Evolutionary conservation across 1,140 invertebrate species (phyloP).

Genomic region (Rhynchophorus ferrugineus): DNA sequence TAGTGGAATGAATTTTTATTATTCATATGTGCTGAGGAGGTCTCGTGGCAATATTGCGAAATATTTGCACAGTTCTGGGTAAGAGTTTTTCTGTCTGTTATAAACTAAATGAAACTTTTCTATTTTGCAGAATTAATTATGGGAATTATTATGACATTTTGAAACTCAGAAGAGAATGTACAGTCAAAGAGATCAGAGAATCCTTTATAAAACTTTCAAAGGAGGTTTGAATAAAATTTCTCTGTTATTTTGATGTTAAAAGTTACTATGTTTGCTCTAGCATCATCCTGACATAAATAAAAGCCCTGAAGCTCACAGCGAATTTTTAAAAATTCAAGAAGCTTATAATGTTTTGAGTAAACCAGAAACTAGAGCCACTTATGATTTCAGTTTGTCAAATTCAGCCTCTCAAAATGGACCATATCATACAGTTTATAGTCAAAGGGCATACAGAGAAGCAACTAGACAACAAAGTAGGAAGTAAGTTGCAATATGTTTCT

Average conservation of each 20-base stretch:
- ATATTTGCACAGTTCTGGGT: constrained; percentile 8
- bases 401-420: constrained; percentile 2
- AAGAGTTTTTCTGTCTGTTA: too few relatives aligned
- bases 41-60: neutral
- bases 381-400: constrained; percentile 40
- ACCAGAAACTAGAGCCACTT: constrained; percentile 38
- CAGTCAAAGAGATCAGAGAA: constrained; percentile 39
- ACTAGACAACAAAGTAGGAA: too few relatives aligned
- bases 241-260: too few relatives aligned
- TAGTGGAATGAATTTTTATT: constrained; percentile 11
- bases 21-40: neutral
- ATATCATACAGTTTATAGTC: neutral
- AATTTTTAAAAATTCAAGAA: constrained; percentile 49
- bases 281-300: constrained; percentile 47
- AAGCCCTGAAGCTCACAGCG: constrained; percentile 40
- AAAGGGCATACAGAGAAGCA: too few relatives aligned
- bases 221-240: constrained; percentile 32
- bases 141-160: constrained; percentile 41
- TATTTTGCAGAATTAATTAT: constrained; percentile 3
- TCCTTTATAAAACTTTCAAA: constrained; percentile 44
- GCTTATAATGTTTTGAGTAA: constrained; percentile 49
- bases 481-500: too few relatives aligned
- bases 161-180: constrained; percentile 37
- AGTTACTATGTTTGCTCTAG: too few relatives aligned
- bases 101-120: neutral